Base-by-base conservation (phyloP, 2,113 vertebrate species). In the Otis tarda region DNA sequence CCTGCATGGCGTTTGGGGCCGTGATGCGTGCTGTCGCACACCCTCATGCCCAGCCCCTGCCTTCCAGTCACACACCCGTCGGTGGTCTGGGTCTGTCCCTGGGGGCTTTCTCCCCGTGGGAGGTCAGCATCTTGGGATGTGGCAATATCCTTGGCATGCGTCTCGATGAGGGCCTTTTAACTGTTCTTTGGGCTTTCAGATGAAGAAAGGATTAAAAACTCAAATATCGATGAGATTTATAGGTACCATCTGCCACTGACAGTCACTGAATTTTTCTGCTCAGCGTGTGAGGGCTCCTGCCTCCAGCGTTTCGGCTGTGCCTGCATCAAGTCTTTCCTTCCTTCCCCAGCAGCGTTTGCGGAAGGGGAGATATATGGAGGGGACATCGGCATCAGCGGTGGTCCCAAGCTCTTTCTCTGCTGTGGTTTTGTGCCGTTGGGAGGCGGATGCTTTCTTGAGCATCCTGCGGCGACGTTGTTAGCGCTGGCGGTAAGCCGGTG, bases 161-260 rank as follows among this genome's bases (percentile, higher is more conserved):
- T 57, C 77, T 47, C 19, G 3, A 2, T 11, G 33, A 69, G 57
- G 17, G 68, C 59, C 52, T 74, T 85, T 84, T 52, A 52, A 9
- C 39, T 73, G 70, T 69, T 89, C 20, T 39, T 90, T 55, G 81
- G 61, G 33, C 47, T 77, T 68, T 63, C 20, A 45, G 83, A 47
- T 53, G 83, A 91, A 63, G 89, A 45, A 69, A 1, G 5, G 92
- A 88, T 84, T 80, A 91, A 71, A 88, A 87, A 88, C 90, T 77
- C 76, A 95, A 93, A 86, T 61, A 74, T 37, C 11, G 4, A 10
- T 91, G 65, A 87, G 71, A 56, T 94, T 92, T 95, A 94, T 59
- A 35, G 94, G 91, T 65, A 84, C 79, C 89, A 96, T 90, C 77
- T 95, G 94, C 60, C 7, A 33, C 79, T 84, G 92, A 55, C 55